Conservation (phyloP, 2,797 vertebrate species). For the Parauchenoglanis punctatus region DNA sequence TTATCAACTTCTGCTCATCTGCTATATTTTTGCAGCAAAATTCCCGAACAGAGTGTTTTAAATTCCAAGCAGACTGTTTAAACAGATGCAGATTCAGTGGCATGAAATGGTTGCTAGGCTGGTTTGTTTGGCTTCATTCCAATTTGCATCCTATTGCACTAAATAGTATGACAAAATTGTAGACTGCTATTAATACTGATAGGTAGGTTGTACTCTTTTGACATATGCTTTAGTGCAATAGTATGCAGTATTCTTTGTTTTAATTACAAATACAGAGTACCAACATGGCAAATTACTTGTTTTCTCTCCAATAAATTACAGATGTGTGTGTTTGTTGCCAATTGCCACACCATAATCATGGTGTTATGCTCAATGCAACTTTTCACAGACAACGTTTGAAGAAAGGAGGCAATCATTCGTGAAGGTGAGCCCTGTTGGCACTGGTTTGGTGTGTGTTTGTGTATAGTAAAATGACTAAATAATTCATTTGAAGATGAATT, state of each 20-base stretch:
- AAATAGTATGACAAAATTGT: neutral
- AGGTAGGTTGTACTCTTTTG: neutral
- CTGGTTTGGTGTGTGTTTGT: neutral
- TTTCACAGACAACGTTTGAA: neutral
- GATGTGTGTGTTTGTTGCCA: neutral
- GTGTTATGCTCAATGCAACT: neutral
- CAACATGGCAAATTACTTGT: neutral
- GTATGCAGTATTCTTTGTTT: neutral
- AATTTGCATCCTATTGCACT: neutral
- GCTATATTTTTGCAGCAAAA: constrained; percentile 18
- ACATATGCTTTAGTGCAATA: neutral
- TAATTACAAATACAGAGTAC: neutral
- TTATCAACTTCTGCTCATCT: neutral
- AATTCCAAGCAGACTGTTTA: constrained; percentile 15
- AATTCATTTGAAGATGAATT: neutral
- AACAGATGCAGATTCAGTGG: neutral
- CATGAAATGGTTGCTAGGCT: constrained; percentile 14
- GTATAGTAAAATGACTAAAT: neutral
- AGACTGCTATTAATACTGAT: neutral
- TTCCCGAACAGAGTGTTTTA: constrained; percentile 4
- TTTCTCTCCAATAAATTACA: neutral
- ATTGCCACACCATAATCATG: neutral
- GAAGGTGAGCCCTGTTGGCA: neutral
- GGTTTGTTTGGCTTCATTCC: constrained; percentile 20
- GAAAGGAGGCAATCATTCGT: neutral